Evolutionary conservation across 2,797 vertebrate genomes (phyloP), one percentile per base, ranked within the genome.

Genomic region (Coccyzus lansbergi): DNA sequence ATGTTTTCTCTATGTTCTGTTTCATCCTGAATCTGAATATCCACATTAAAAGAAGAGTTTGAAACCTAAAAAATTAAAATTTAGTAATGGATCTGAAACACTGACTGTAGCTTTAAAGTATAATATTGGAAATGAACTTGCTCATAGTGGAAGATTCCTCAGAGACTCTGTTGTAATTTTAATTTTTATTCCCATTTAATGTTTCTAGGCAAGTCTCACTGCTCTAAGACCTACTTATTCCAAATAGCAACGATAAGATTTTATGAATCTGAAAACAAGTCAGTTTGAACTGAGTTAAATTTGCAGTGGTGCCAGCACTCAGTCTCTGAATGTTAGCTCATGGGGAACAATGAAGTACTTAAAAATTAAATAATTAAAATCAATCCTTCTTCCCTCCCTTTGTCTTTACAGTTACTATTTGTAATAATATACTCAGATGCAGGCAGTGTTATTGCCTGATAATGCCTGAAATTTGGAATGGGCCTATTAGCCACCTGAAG

Each of bases 381-480:
- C 38, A 81, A 59, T 74, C 71, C 34, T 81, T 29, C 22, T 21
- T 20, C 46, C 20, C 12, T 12, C 53, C 8, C 56, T 72, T 95
- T n/a, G n/a, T 91, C 63, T 97, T 96, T 95, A 90, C 5, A 38
- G 83, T 78, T 97, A 96, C 88, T 97, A 96, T 95, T 97, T 94
- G 69, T 86, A 96, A 90, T 74, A 96, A 86, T 80, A 88, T n/a
- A 89, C 92, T 96, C 67, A 90, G 88, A 95, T 91, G 74, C 78
- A 94, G 83, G 63, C 85, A 77, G 72, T 90, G 85, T 80, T 95
- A 94, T 96, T 97, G 96, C 96, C 94, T 95, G 95, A 92, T 97
- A 96, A 96, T 94, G 92, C 63, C 86, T 96, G 86, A 95, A 95
- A 96, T 95, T 88, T 96, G 82, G 97, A 96, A 94, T 96, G 83